phyloP scores from a whole-genome alignment of 2,797 vertebrate genomes.

The Tachyglossus aculeatus region DNA sequence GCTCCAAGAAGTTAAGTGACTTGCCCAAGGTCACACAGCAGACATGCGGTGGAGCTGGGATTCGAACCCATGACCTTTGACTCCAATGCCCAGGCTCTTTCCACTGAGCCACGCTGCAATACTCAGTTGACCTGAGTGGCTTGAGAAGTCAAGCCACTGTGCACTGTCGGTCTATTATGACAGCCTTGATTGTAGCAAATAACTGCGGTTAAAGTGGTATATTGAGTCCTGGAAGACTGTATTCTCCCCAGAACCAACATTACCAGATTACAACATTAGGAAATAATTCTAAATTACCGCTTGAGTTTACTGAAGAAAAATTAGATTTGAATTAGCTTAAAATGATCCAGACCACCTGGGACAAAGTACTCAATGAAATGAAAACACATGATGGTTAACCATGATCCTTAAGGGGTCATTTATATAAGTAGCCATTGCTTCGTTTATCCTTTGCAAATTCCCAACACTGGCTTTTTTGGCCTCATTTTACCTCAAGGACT shows the following conservation, averaged over 20 bases:
- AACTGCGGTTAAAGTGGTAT: background rate
- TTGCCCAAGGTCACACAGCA: no score
- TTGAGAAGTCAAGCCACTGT: background rate
- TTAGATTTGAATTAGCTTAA: slow-evolving; percentile 1
- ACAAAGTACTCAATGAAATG: background rate
- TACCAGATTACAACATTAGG: background rate
- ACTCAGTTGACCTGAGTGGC: no score
- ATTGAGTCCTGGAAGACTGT: background rate
- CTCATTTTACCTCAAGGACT: background rate
- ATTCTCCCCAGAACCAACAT: background rate
- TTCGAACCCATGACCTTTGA: no score
- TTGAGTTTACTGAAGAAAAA: background rate
- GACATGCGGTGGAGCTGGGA: no score
- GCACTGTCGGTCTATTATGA: background rate
- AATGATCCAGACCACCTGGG: background rate
- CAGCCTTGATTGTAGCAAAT: background rate
- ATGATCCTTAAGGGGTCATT: background rate
- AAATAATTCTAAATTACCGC: background rate
- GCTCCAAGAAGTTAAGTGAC: no score
- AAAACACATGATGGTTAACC: background rate
- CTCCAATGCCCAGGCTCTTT: no score
- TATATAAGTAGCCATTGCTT: background rate
- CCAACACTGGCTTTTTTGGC: no score
- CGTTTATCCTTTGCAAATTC: background rate
- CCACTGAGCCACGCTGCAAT: no score